Evolutionary conservation across 2,888 invertebrate species (phyloP).

Genomic region (Leucophora obtusa): DNA sequence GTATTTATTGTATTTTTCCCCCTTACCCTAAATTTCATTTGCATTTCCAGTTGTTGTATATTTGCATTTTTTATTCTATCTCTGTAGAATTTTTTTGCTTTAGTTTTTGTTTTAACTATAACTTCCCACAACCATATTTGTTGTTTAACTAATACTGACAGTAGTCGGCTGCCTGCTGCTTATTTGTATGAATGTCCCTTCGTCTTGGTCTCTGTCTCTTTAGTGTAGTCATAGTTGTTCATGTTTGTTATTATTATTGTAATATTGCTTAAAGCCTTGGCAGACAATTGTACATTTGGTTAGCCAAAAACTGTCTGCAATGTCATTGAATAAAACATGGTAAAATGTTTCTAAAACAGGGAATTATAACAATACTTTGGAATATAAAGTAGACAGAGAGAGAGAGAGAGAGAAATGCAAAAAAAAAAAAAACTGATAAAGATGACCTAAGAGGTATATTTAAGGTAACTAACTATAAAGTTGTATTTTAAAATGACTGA

Average conservation of each 20-base stretch:
- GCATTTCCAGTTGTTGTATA: slow-evolving; percentile 40
- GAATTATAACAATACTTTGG: slow-evolving; percentile 45
- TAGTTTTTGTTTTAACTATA: slow-evolving; percentile 5
- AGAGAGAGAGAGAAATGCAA: background rate
- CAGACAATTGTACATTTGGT: slow-evolving; percentile 64
- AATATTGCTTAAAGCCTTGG: slow-evolving; percentile 58
- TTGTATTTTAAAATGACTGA: too few relatives aligned
- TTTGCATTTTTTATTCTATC: slow-evolving; percentile 22
- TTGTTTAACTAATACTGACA: slow-evolving; percentile 60
- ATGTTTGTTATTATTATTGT: slow-evolving; percentile 47
- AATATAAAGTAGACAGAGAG: background rate
- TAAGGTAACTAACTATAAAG: background rate
- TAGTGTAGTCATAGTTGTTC: slow-evolving; percentile 12
- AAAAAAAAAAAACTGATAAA: background rate
- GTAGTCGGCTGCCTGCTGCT: slow-evolving; percentile 61
- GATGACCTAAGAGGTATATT: background rate
- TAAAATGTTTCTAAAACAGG: slow-evolving; percentile 53
- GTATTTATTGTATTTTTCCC: slow-evolving; percentile 47
- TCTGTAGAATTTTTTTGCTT: background rate
- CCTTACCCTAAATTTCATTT: slow-evolving; percentile 43
- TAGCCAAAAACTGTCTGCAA: slow-evolving; percentile 64
- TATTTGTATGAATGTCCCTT: slow-evolving; percentile 45
- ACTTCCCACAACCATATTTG: slow-evolving; percentile 46
- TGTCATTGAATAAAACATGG: slow-evolving; percentile 59
- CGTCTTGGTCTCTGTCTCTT: slow-evolving; percentile 22